Conservation (phyloP, 2,113 vertebrate species). For the Antigone vipio region DNA sequence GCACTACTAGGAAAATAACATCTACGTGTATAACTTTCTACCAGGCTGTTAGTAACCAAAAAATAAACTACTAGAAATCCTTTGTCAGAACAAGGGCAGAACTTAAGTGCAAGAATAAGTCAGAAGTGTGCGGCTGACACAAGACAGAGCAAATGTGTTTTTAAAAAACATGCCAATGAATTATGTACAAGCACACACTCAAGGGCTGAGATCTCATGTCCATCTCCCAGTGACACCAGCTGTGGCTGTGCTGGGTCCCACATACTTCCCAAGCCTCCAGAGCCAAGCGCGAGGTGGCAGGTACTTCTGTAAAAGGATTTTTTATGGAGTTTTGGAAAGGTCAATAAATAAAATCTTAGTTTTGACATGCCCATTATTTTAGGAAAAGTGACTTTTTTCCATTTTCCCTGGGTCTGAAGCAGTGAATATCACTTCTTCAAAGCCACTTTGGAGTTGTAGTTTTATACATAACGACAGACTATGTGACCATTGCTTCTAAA, state of each 20-base stretch:
- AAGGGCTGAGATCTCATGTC: neutral
- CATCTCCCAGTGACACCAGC: neutral
- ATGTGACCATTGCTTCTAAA: rapidly evolving
- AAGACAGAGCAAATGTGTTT: neutral
- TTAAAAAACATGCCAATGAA: neutral
- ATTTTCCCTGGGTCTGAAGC: neutral
- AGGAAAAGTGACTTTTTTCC: neutral
- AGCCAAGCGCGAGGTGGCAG: rapidly evolving
- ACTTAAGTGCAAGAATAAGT: constrained; percentile 12
- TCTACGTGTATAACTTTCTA: neutral
- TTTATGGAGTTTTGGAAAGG: neutral
- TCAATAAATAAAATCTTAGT: neutral
- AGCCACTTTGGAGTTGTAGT: neutral
- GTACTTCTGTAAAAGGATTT: neutral
- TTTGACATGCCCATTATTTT: neutral
- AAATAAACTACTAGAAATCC: constrained; percentile 17
- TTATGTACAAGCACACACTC: rapidly evolving
- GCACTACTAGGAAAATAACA: neutral
- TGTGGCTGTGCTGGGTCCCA: neutral
- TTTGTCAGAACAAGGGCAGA: constrained; percentile 19
- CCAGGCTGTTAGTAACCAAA: constrained; percentile 1
- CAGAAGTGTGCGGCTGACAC: neutral
- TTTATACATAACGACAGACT: rapidly evolving
- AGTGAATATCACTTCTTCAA: neutral
- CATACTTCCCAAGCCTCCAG: rapidly evolving